These are phyloP conservation scores for Tromatobia lineatoria DNA, from an alignment of 2,888 invertebrate genomes.

Conservation along the genomic window DNA sequence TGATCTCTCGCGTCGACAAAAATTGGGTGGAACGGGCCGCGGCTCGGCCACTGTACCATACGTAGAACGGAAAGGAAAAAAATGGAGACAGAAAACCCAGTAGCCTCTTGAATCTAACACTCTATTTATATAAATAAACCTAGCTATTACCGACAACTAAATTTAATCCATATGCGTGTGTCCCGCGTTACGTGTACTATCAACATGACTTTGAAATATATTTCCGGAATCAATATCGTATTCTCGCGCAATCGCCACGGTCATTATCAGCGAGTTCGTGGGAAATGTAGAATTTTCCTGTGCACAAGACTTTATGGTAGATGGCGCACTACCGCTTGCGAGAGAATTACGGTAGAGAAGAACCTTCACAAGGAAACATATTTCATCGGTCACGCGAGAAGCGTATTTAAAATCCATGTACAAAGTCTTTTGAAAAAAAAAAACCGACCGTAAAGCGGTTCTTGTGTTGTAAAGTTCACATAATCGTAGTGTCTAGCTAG, in stretches of 20 bases:
- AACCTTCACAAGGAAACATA: conserved; percentile 67
- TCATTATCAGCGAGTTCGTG: conserved; percentile 60
- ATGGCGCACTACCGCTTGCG: conserved; percentile 8
- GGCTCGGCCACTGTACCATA: conserved; percentile 74
- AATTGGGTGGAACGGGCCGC: conserved; percentile 33
- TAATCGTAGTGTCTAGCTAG: conserved; percentile 85
- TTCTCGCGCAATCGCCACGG: conserved; percentile 32
- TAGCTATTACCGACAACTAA: conserved; percentile 83
- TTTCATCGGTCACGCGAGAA: conserved; percentile 68
- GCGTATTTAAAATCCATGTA: conserved; percentile 84
- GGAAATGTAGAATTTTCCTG: conserved; percentile 54
- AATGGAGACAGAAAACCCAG: conserved; percentile 73
- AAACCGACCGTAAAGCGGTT: conserved; percentile 79
- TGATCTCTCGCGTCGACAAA: conserved; percentile 48
- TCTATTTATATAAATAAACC: conserved; percentile 83
- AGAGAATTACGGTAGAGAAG: conserved; percentile 64
- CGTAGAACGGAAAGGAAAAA: conserved; percentile 64
- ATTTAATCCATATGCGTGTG: conserved; percentile 83
- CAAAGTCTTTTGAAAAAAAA: conserved; percentile 82
- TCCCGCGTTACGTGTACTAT: conserved; percentile 78
- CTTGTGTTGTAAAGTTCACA: conserved; percentile 85
- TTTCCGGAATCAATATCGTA: conserved; percentile 27
- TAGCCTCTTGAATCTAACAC: conserved; percentile 82
- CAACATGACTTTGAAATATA: conserved; percentile 73
- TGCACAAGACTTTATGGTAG: conserved; percentile 33